Conservation (phyloP, 1,140 invertebrate genomes). For the Euwallacea similis region DNA sequence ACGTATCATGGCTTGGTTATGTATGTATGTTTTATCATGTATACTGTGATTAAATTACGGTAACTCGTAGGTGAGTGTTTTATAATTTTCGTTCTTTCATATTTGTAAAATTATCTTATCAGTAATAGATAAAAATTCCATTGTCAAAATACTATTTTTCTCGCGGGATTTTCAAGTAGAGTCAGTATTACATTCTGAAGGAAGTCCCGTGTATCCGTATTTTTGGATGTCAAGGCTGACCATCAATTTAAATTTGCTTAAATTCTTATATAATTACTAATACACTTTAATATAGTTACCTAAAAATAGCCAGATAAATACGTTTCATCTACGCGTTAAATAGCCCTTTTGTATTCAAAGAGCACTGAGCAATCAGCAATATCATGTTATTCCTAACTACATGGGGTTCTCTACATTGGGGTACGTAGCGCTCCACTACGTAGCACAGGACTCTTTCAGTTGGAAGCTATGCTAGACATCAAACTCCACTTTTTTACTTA, state of each 20-base stretch:
- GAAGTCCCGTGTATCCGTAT: slow-evolving; percentile 28
- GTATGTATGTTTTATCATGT: slow-evolving; percentile 35
- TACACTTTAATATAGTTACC: no score
- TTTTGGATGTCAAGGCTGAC: slow-evolving; percentile 39
- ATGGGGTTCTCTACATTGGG: no score
- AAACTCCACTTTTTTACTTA: no score
- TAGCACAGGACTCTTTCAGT: no score
- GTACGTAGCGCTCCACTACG: no score
- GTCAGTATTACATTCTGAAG: not conserved
- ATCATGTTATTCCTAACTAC: no score
- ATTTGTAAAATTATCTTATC: slow-evolving; percentile 23
- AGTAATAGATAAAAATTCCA: slow-evolving; percentile 15
- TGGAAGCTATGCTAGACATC: no score
- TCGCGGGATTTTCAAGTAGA: slow-evolving; percentile 24
- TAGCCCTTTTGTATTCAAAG: no score
- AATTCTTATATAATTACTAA: not conserved
- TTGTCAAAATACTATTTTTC: not conserved
- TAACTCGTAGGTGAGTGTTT: slow-evolving; percentile 44
- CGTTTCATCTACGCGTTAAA: no score
- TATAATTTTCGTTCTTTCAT: slow-evolving; percentile 11
- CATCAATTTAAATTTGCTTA: slow-evolving; percentile 24
- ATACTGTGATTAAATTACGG: slow-evolving; percentile 40
- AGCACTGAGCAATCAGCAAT: no score
- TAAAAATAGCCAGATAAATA: no score
- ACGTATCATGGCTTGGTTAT: slow-evolving; percentile 42